Evolutionary conservation across 2,888 invertebrate genomes (phyloP), one percentile per base, ranked within the genome.

Genomic region (Chrysodeixis includens): DNA sequence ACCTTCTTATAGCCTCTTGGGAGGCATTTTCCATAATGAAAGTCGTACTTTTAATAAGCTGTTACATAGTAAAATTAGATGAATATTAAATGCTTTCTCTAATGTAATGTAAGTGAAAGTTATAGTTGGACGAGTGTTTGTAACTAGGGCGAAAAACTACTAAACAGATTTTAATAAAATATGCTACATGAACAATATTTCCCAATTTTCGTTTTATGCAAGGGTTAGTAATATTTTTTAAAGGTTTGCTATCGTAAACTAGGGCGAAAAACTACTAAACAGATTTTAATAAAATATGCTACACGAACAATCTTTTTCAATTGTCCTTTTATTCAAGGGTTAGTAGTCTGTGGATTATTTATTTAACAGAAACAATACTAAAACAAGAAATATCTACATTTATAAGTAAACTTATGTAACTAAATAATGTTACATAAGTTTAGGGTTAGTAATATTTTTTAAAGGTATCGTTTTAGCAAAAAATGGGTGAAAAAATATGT

Each of bases 21-120:
- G 40, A 40, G 40, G 40, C 40, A 40, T 40, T 14, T 14, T n/a
- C 40, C 40, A n/a, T 40, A n/a, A 40, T 40, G 40, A 40, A 40
- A 40, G 14, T n/a, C n/a, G 40, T 40, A n/a, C 40, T 40, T 40
- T 40, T 40, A 40, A 40, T 40, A 40, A 40, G n/a, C 6, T 40
- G 7, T 40, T 14, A n/a, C 40, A 40, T 40, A 35, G 14, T 35
- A n/a, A n/a, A 40, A 40, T 40, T 1, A n/a, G n/a, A 14, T 40
- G 14, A 40, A 40, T 40, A 40, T n/a, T 40, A 40, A 40, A 40
- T n/a, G 40, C n/a, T 40, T 40, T 4, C 1, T 7, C 40, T n/a
- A 40, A 14, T 40, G 14, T 40, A 40, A 40, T 40, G n/a, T n/a
- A n/a, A 40, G n/a, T n/a, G n/a, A n/a, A 40, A 6, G 14, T 40